Evolutionary conservation across 1,140 invertebrate species (phyloP), one percentile per base, ranked within the genome.

Genomic region (Asobara japonica): DNA sequence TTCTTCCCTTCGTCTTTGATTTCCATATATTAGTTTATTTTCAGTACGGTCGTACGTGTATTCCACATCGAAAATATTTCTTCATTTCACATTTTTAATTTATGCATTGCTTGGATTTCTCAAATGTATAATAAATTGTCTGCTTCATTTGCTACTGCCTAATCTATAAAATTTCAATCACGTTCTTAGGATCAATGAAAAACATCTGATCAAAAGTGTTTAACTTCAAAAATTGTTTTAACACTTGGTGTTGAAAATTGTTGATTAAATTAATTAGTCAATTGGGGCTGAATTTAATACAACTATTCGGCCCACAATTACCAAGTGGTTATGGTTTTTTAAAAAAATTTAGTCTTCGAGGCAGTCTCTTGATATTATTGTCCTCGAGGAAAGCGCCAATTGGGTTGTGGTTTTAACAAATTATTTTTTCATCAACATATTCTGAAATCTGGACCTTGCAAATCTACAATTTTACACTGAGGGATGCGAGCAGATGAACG

Each of bases 291-390:
- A 45, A 13, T 16, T 25, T 56, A 56, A 56, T 56, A 56, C 51
- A 56, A 56, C 22, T 25, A 56, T 25, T 25, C 51, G 51, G 51
- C 11, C 10, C 25, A 10, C 22, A 56, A 56, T 56, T 25, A 10
- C 51, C 51, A 18, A 45, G 13, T 6, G 41, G n/a, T 45, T n/a
- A n/a, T n/a, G n/a, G n/a, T n/a, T n/a, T 11, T 7, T 25, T 56
- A 18, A 16, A 29, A 67, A 67, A 48, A 25, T 45, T 16, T 48
- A 71, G 48, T 71, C 25, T 71, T 65, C 69, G 61, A 71, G 69
- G 69, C 69, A 71, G 69, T 71, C 69, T 71, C 69, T 30, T 51
- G n/a, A 45, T 18, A 71, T 71, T 71, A 65, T 71, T 71, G 68
- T 62, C 51, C 33, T 69, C 51, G 51, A 69, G 51, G 51, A 56